These are phyloP conservation scores for Spatulosminthurus flaviceps DNA, from an alignment of 2,888 invertebrate genomes.

Conservation along the genomic window DNA sequence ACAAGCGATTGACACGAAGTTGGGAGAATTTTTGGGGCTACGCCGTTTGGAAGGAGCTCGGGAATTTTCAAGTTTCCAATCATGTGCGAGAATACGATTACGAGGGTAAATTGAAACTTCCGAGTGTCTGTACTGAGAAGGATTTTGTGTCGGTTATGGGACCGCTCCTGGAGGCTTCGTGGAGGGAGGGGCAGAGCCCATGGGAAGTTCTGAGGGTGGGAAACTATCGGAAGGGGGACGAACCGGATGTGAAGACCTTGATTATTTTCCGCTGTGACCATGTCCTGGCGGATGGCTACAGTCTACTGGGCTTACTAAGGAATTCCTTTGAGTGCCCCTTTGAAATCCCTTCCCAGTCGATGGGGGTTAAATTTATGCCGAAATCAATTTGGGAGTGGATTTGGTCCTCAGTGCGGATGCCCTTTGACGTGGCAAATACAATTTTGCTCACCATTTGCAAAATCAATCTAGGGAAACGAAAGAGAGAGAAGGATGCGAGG, in stretches of 20 bases:
- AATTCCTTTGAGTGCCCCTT: not conserved
- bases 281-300: conserved; percentile 14
- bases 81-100: not conserved
- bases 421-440: not conserved
- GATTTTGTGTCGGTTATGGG: not conserved
- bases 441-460: not conserved
- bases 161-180: not conserved
- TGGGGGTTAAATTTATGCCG: not conserved
- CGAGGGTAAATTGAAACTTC: not conserved
- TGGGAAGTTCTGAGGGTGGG: not conserved
- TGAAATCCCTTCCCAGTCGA: conserved; percentile 1
- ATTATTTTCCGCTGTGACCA: not conserved
- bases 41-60: not conserved
- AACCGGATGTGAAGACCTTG: not conserved
- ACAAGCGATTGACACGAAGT: not conserved
- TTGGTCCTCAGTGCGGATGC: not conserved
- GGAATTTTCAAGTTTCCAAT: not conserved
- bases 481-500: not conserved
- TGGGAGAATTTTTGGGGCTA: not conserved
- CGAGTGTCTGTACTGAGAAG: not conserved
- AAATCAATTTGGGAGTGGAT: not conserved
- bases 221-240: not conserved
- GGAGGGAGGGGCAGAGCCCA: not conserved
- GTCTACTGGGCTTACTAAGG: not conserved
- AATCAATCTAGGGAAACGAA: not conserved